Evolutionary conservation across 2,113 vertebrate species (phyloP).

Genomic region (Pedionomus torquatus): DNA sequence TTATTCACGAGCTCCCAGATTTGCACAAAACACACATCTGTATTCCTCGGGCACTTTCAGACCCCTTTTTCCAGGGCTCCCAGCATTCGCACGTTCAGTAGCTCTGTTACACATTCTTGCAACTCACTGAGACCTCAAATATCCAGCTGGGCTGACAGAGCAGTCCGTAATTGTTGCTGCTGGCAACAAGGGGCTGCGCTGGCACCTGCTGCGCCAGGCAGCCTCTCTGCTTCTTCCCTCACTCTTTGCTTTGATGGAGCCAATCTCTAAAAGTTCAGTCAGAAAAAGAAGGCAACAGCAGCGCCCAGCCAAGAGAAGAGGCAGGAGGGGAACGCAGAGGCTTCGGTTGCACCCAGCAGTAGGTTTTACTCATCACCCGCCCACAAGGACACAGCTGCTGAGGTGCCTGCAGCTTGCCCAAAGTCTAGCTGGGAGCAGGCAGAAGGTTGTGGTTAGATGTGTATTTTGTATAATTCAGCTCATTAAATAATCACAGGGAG

Average conservation of each 20-base stretch:
- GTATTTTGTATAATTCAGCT: neutral
- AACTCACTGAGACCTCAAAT: neutral
- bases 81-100: neutral
- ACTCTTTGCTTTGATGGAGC: neutral
- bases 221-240: neutral
- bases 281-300: neutral
- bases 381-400: neutral
- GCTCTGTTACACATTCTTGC: neutral
- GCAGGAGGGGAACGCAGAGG: neutral
- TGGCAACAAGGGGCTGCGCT: neutral
- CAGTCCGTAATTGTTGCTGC: conserved; percentile 10
- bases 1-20: neutral
- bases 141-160: neutral
- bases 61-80: neutral
- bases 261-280: neutral
- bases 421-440: neutral
- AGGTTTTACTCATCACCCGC: neutral
- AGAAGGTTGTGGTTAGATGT: neutral
- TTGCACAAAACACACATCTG: neutral
- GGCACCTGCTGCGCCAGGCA: neutral
- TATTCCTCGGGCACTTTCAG: neutral
- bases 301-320: neutral
- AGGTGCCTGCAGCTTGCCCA: neutral
- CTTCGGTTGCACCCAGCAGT: neutral
- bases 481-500: neutral